Conservation (phyloP, 1,140 invertebrate species). For the Saccostrea glomerata region DNA sequence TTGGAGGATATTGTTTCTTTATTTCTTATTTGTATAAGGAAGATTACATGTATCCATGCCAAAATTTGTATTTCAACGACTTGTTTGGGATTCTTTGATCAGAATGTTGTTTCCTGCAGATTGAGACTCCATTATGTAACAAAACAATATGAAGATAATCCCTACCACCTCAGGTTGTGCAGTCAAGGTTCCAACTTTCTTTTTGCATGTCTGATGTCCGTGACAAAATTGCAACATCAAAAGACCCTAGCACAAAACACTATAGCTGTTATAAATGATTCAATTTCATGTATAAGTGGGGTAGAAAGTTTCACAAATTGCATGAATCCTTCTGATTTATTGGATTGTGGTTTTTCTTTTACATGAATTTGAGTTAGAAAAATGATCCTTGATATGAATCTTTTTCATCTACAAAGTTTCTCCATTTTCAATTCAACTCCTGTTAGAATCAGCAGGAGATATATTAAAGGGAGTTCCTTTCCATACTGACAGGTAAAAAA, state of each 20-base stretch:
- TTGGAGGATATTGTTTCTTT: background rate
- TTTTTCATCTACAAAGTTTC: background rate
- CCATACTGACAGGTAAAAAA: background rate
- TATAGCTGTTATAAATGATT: constrained; percentile 21
- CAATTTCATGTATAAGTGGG: background rate
- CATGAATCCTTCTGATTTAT: constrained; percentile 21
- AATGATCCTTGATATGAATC: constrained; percentile 13
- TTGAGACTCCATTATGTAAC: background rate
- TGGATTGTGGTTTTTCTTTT: constrained; percentile 14
- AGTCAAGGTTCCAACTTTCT: background rate
- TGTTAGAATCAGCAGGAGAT: background rate
- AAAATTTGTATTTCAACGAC: background rate
- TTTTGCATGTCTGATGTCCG: constrained; percentile 1
- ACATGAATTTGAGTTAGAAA: background rate
- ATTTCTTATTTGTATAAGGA: background rate
- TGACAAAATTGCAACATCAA: constrained; percentile 12
- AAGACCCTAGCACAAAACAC: background rate
- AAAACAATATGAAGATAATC: constrained; percentile 1
- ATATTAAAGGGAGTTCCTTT: background rate
- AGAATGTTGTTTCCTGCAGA: background rate
- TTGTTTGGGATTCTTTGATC: background rate
- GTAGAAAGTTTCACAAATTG: constrained; percentile 23
- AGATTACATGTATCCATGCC: background rate
- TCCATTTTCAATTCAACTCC: background rate
- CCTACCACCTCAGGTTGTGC: background rate